Percentiles rank a stretch among this genome's conserved stretches.
Evolutionary conservation across 1,140 invertebrate species (phyloP).

Genomic region (Micrasema minimum): DNA sequence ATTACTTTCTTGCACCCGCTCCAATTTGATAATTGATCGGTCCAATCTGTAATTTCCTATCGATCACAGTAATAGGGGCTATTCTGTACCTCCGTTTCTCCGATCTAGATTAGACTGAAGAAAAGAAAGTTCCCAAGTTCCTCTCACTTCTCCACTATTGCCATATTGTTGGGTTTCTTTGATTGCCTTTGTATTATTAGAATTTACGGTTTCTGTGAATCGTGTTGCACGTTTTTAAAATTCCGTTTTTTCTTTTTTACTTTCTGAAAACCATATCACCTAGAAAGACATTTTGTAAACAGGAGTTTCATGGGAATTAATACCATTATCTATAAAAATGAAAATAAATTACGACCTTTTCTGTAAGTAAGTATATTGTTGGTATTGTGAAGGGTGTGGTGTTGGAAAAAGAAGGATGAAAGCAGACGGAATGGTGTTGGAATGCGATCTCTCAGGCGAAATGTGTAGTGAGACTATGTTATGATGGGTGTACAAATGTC

Average conservation of each 20-base stretch:
- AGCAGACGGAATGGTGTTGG: too few relatives aligned
- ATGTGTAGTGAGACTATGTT: too few relatives aligned
- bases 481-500: too few relatives aligned
- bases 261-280: not conserved
- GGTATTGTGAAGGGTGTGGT: too few relatives aligned
- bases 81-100: not conserved
- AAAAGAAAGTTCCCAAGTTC: constrained; percentile 21
- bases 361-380: too few relatives aligned
- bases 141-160: too few relatives aligned
- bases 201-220: not conserved
- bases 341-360: too few relatives aligned
- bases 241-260: not conserved
- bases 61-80: not conserved
- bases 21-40: not conserved
- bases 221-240: not conserved
- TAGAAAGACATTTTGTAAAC: not conserved
- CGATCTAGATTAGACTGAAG: not conserved
- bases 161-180: not conserved
- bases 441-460: too few relatives aligned
- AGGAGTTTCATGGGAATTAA: not conserved
- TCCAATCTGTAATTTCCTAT: not conserved
- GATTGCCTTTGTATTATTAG: not conserved
- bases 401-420: too few relatives aligned
- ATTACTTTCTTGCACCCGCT: not conserved
- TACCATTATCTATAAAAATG: too few relatives aligned